Evolutionary conservation across 2,888 invertebrate genomes (phyloP), one percentile per base, ranked within the genome.

Genomic region (Eucera pruinosa): DNA sequence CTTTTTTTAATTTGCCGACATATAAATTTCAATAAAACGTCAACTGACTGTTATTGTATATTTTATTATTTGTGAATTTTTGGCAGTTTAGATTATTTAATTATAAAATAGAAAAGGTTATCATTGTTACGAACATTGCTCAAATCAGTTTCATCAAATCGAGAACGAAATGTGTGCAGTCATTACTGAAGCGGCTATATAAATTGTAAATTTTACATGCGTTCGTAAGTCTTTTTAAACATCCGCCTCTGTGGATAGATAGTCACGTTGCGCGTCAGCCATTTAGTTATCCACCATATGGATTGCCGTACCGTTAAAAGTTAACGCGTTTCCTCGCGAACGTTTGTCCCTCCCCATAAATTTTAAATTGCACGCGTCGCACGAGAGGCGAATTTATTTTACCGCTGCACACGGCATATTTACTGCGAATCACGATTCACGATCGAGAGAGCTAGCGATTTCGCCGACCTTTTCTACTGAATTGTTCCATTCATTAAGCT

Each of bases 281-380:
- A 58, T 74, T 74, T 71, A 58, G 64, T 61, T 54, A 69, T 69
- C 47, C 33, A n/a, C 58, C 39, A 30, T 71, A 71, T 55, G 61
- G 43, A 70, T 70, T 48, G 52, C 70, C 61, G 36, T 27, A 6
- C 33, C 18, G 70, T 73, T 70, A 62, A 73, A 70, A 62, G 48
- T 73, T 73, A 73, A 70, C 62, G 43, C 43, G 48, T 15, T 25
- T 23, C 43, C 45, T 54, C 36, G 47, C 36, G 39, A 36, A 52
- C 39, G 50, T 30, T 36, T 39, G 45, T 45, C 60, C 25, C 60
- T 2, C 25, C 60, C 3, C 48, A 13, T 68, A 52, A 62, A 62
- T 70, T 73, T 70, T 18, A 61, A 41, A 70, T 73, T 55, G 61
- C 61, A 39, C 41, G n/a, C 43, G 25, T 23, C 27, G 41, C 39